A percentile compares a stretch with the other conserved stretches of the same genome.
Conservation (phyloP, 1,140 invertebrate genomes). For the Drosophila repletoides region DNA sequence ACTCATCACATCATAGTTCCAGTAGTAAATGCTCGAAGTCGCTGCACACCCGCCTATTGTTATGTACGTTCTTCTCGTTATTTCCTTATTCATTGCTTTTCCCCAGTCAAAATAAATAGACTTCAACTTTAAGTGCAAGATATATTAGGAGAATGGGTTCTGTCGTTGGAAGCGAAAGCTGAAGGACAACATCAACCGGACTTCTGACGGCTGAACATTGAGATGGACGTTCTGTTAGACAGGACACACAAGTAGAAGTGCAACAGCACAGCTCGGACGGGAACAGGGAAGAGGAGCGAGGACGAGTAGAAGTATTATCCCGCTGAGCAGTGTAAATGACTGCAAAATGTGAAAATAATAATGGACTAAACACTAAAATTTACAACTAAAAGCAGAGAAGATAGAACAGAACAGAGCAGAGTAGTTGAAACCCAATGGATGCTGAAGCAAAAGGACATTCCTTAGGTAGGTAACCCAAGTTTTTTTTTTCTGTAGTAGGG, state of each 20-base stretch:
- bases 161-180: not conserved
- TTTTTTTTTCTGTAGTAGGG: not conserved
- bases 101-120: conserved; percentile 23
- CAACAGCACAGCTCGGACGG: not conserved
- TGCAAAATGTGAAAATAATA: conserved; percentile 63
- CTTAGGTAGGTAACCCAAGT: not conserved
- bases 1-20: too few species aligned
- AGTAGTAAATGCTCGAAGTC: too few species aligned
- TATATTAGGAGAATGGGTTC: conserved; percentile 7
- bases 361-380: conserved; percentile 57
- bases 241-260: not conserved
- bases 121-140: conserved; percentile 25
- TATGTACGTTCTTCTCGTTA: conserved; percentile 2
- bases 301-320: conserved; percentile 28
- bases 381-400: conserved; percentile 36
- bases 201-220: conserved; percentile 35
- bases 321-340: conserved; percentile 47
- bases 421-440: conserved; percentile 9
- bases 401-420: conserved; percentile 1
- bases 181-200: conserved; percentile 39
- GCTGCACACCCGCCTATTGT: too few species aligned
- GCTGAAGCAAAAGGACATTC: conserved; percentile 33
- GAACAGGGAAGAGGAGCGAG: conserved; percentile 27
- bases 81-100: conserved; percentile 1
- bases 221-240: conserved; percentile 24